Conservation (phyloP, 2,113 vertebrate genomes). For the Lethenteron camtschaticum region DNA sequence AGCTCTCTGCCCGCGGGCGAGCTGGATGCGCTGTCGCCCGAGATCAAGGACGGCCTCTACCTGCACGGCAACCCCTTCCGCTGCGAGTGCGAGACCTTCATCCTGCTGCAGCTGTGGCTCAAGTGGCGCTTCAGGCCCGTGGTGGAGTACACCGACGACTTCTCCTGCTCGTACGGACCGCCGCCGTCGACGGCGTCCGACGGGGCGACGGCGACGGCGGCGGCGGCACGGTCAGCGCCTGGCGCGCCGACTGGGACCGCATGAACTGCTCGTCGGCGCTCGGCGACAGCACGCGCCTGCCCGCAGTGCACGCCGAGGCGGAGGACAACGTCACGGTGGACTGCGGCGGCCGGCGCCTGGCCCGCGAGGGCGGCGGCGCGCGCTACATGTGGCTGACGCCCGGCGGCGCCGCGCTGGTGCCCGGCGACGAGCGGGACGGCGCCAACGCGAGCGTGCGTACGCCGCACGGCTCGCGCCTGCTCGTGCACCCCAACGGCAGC, state of each 20-base stretch:
- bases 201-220: conserved; percentile 19
- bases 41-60: conserved; percentile 72
- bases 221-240: conserved; percentile 1
- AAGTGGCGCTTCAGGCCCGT: conserved; percentile 50
- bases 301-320: conserved; percentile 41
- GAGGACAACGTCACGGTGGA: conserved; percentile 38
- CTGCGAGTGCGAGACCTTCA: conserved; percentile 58
- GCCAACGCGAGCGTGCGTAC: conserved; percentile 30
- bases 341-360: conserved; percentile 51
- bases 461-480: background rate
- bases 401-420: conserved; percentile 26
- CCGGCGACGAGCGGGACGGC: conserved; percentile 11
- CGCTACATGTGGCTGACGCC: conserved; percentile 54
- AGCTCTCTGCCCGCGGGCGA: conserved; percentile 36
- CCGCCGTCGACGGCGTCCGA: conserved; percentile 19
- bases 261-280: conserved; percentile 78
- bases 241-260: conserved; percentile 22
- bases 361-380: conserved; percentile 26
- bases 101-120: conserved; percentile 51
- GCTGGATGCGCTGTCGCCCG: conserved; percentile 48
- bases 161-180: conserved; percentile 25
- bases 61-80: conserved; percentile 58
- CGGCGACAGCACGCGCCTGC: conserved; percentile 23
- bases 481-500: conserved; percentile 33
- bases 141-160: conserved; percentile 55